Conservation (phyloP, 2,113 vertebrate species). For the Istiophorus platypterus region DNA sequence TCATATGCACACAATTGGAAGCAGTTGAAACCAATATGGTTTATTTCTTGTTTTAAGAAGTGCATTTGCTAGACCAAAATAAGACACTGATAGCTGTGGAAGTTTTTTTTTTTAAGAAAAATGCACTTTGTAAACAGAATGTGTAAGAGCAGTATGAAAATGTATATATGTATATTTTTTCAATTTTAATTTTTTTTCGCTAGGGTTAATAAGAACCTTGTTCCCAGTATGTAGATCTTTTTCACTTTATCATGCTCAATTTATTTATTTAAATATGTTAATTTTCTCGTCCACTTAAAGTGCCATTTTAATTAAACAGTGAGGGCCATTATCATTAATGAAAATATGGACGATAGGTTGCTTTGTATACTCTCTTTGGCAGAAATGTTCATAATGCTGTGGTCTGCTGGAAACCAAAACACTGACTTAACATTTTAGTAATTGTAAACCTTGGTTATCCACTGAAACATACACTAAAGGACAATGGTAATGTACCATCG, state of each 20-base stretch:
- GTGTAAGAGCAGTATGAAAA: not conserved
- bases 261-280: not conserved
- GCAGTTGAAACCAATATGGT: not conserved
- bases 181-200: not conserved
- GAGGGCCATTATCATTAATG: not conserved
- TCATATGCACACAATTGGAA: too few relatives aligned
- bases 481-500: slow-evolving; percentile 4
- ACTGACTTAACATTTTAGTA: slow-evolving; percentile 1
- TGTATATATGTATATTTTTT: not conserved
- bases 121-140: not conserved
- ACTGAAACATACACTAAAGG: slow-evolving; percentile 1
- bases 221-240: not conserved
- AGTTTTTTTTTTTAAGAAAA: too few relatives aligned
- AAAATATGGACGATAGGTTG: slow-evolving; percentile 6
- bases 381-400: slow-evolving; percentile 5
- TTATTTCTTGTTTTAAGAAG: not conserved
- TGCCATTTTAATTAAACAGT: slow-evolving; percentile 3
- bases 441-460: not conserved
- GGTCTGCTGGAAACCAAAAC: not conserved
- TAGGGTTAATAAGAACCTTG: not conserved
- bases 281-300: slow-evolving; percentile 13
- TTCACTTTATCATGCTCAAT: too few relatives aligned
- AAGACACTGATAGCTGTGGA: not conserved
- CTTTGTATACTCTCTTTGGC: not conserved
- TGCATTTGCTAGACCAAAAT: not conserved